These are phyloP conservation scores for Chionodraco myersi DNA, from an alignment of 2,113 vertebrate genomes.

Conservation along the genomic window DNA sequence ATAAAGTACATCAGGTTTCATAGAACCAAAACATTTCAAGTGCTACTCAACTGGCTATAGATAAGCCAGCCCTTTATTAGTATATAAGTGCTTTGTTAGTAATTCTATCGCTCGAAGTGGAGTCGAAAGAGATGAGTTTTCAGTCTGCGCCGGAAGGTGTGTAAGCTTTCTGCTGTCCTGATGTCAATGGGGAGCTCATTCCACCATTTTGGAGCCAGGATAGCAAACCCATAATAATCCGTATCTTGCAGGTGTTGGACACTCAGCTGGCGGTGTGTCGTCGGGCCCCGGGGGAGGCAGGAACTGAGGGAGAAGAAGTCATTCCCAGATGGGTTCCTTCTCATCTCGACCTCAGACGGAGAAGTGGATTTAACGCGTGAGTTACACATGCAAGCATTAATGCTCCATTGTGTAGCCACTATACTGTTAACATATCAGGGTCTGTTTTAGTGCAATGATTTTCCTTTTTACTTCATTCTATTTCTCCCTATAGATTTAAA, in stretches of 20 bases:
- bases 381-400: constrained; percentile 40
- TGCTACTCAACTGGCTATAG: too few species aligned
- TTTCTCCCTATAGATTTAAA: background rate
- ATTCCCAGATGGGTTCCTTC: constrained; percentile 78
- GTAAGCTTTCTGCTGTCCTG: too few species aligned
- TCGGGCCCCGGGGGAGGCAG: constrained; percentile 35
- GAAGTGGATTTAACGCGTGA: constrained; percentile 69
- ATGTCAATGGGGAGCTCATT: too few species aligned
- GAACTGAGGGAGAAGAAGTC: constrained; percentile 16
- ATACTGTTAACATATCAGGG: background rate
- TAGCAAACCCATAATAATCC: background rate
- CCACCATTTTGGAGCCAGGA: too few species aligned
- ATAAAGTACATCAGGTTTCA: too few species aligned
- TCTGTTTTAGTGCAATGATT: background rate
- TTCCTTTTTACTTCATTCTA: background rate
- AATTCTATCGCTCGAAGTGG: too few species aligned
- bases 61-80: too few species aligned
- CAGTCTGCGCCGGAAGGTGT: too few species aligned
- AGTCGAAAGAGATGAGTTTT: too few species aligned
- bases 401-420: background rate
- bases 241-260: constrained; percentile 77
- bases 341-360: constrained; percentile 78
- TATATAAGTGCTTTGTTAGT: too few species aligned
- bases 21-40: too few species aligned
- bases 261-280: constrained; percentile 75